Evolutionary conservation across 2,113 vertebrate species (phyloP), one percentile per base, ranked within the genome.

Genomic region (Burhinus oedicnemus): DNA sequence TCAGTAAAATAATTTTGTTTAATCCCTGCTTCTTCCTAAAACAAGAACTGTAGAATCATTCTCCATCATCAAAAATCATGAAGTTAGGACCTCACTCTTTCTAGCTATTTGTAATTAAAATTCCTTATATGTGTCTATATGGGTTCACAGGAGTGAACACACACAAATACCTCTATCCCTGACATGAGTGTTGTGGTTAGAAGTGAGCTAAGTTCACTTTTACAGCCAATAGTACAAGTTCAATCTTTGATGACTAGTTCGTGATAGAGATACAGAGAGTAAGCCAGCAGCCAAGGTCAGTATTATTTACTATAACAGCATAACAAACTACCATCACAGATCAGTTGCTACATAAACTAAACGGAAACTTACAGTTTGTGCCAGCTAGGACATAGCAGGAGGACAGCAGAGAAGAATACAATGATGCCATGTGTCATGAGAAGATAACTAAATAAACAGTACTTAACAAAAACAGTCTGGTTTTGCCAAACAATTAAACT

Each of bases 281-380:
- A 91, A 92, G 94, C 21, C 93, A 93, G 70, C 77, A 89, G 87
- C 81, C 94, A 95, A 96, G 91, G 87, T 69, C 69, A 85, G 57
- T 40, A 30, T 70, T 93, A 94, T 92, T 94, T 95, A 87, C 93
- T 94, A 9, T 5, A 91, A 77, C 17, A 85, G 36, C 5, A 2
- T 23, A 79, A 93, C 64, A 88, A 97, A 92, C 61, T 61, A 90
- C 70, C 49, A 84, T 36, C 74, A 72, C 0, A 3, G 52, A 93
- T 72, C 91, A 55, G 83, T 7, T 91, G 87, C 83, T 79, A 23
- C 72, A 87, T 42, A 90, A 95, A 82, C 89, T 42, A 62, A 84
- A 87, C 8, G 9, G 79, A 93, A 91, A 91, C 68, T 72, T 74
- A 21, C 38, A 44, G 62, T 42, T 45, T 85, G 77, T 85, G 91